Evolutionary conservation across 64 coral and sea anemone genomes (phyloP).

Genomic region (Porites australiensis): DNA sequence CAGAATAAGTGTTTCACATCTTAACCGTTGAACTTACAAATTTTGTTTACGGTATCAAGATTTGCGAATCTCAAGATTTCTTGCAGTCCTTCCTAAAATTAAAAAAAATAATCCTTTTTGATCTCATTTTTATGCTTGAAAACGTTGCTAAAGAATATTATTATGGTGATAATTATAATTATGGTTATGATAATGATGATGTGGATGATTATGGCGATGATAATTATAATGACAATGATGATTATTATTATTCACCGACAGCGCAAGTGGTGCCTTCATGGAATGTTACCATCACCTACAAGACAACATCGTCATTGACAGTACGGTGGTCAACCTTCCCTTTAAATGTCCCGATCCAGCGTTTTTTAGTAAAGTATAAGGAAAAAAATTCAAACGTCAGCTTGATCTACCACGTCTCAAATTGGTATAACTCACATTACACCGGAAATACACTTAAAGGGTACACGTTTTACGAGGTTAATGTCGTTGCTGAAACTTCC

Average conservation of each 20-base stretch:
- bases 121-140: no score
- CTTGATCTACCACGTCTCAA: not conserved
- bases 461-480: conserved; percentile 12
- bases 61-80: no score
- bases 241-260: not conserved
- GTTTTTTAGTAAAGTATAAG: not conserved
- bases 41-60: no score
- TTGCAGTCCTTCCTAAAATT: no score
- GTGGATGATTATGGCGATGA: no score
- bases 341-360: not conserved
- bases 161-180: no score
- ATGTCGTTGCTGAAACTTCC: not conserved
- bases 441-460: not conserved
- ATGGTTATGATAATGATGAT: no score
- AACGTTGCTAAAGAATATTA: no score
- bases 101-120: no score
- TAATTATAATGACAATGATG: no score
- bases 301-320: not conserved
- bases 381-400: not conserved
- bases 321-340: not conserved
- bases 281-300: not conserved
- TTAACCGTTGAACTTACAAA: no score
- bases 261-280: not conserved
- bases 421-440: not conserved
- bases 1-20: no score